A percentile compares a stretch with the other conserved stretches of the same genome.
Conservation (phyloP, 2,888 invertebrate species). For the Metallyticus violacea region DNA sequence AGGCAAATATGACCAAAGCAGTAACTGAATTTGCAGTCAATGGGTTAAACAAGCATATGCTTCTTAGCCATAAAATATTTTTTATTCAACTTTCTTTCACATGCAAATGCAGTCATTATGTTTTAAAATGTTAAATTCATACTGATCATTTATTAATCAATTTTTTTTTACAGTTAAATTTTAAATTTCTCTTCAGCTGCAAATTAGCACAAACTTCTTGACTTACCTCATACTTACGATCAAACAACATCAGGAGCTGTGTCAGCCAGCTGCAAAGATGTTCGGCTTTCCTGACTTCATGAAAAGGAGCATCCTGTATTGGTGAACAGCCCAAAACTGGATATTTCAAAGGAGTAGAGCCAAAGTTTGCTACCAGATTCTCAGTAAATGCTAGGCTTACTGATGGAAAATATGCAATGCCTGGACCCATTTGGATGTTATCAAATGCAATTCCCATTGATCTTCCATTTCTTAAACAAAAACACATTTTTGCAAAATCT, state of each 20-base stretch:
- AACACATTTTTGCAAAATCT: not conserved
- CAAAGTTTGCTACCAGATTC: conserved; percentile 76
- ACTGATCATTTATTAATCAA: no score
- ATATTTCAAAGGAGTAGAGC: conserved; percentile 63
- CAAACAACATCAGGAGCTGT: conserved; percentile 44
- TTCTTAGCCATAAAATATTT: no score
- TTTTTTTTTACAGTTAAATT: no score
- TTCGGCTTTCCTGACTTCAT: conserved; percentile 43
- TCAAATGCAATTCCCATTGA: conserved; percentile 71
- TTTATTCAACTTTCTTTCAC: no score
- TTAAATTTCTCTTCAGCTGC: no score
- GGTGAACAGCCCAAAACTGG: conserved; percentile 66
- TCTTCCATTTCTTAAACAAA: conserved; percentile 57
- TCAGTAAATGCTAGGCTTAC: conserved; percentile 75
- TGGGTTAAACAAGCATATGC: no score
- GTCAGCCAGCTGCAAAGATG: conserved; percentile 51
- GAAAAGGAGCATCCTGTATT: conserved; percentile 52
- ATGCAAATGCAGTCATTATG: no score
- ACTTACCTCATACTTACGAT: conserved; percentile 32
- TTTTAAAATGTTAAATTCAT: no score
- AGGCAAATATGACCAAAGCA: no score
- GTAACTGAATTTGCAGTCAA: no score
- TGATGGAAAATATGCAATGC: conserved; percentile 76
- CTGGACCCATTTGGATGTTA: conserved; percentile 66
- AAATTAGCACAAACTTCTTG: not conserved